Evolutionary conservation across 2,888 invertebrate genomes (phyloP), one percentile per base, ranked within the genome.

Genomic region (Morinoia aosen): DNA sequence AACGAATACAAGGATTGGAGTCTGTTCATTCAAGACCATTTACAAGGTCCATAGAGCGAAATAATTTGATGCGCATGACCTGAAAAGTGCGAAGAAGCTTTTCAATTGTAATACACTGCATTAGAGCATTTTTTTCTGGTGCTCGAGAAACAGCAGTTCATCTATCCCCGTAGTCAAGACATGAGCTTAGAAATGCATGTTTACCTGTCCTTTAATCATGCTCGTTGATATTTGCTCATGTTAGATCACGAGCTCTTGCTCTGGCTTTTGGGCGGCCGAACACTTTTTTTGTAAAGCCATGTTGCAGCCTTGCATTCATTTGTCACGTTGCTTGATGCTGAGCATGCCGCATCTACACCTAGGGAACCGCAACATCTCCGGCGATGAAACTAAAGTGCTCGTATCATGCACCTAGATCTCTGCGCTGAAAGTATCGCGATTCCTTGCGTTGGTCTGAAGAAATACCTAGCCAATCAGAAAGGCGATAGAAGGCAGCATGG

Each of bases 391-490:
- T 48, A 90, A 48, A 39, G 40, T 90, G 39, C 33, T 48, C 90
- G 90, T 90, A 48, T 39, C 90, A 48, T 90, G 90, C 90, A 48
- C 48, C 33, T 57, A 58, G 58, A 57, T 93, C 48, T 93, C 93
- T 16, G 19, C 48, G 93, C 93, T 48, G 58, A 57, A 93, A 57
- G 39, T 33, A 58, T 93, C n/a, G 57, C 56, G 93, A 57, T 57
- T 93, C 19, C n/a, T 93, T 93, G 58, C 93, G 93, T 57, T 16
- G 93, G 93, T 93, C 48, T 16, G n/a, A n/a, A 56, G 93, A 58
- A 93, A 93, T 93, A 57, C 93, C 93, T 93, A 48, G 93, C 93
- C 93, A 93, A 93, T 93, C 93, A 93, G 93, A n/a, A 33, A 93
- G 57, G 93, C 57, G 93, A 93, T 93, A 93, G 93, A 93, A 58